Base-by-base conservation (phyloP, 2,888 invertebrate genomes). In the Hemicrepidius hirtus region DNA sequence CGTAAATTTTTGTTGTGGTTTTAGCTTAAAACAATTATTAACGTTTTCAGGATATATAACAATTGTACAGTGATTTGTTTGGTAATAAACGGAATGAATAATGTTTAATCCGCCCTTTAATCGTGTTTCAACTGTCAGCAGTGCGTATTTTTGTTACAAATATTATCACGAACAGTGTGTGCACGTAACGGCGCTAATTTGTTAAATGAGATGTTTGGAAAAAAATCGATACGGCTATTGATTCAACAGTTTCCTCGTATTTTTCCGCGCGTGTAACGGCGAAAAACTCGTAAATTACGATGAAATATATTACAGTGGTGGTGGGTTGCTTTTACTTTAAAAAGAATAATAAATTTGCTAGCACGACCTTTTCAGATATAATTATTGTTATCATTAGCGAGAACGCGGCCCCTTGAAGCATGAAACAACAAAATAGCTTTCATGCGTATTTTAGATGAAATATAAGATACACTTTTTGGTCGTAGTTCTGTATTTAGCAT, bases 311-410 rank as follows among this genome's bases (percentile, higher is more conserved):
- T 49, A 21, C 49, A 5, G 49, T 13, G 5, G 21, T 12, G 13
- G 28, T 21, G 28, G 7, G 44, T 4, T 18, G 44, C n/a, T 53
- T 32, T 53, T 53, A 53, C 53, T 53, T 53, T 53, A 49, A 53
- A 53, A 53, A 53, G 24, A 53, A 53, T 53, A 53, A 53, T 53
- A 53, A 53, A 53, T 53, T 53, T 32, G 9, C 53, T 28, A 32
- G 28, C 53, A 32, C 53, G 53, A 53, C 53, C 53, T 53, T 53
- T 53, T 53, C 53, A 28, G 53, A 53, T 53, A 53, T 53, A 53
- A 53, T 53, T 53, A 53, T 53, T 53, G 53, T 53, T 53, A 53
- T 53, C 53, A 53, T 53, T 53, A 53, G 53, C 53, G 53, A 21
- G 49, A 20, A 32, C 20, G 28, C 28, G 53, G 53, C 13, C 53